Percentiles rank a stretch among this genome's conserved stretches.
phyloP scores from a whole-genome alignment of 2,797 vertebrate genomes.

The Antrozous pallidus region DNA sequence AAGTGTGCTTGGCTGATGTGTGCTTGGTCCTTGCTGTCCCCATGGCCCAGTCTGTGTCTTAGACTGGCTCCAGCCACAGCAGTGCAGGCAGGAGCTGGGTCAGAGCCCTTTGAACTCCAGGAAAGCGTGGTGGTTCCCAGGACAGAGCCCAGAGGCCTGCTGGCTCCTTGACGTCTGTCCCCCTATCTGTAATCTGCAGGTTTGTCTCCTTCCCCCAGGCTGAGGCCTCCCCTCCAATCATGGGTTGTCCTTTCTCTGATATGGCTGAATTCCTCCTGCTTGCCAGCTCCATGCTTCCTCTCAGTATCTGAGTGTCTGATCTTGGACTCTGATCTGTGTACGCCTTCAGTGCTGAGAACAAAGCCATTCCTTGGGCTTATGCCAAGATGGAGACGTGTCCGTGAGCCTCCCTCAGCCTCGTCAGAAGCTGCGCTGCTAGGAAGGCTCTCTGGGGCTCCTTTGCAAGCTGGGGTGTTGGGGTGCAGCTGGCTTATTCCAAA shows the following conservation, averaged over 20 bases:
- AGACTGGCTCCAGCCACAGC: neutral
- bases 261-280: neutral
- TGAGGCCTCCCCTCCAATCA: neutral
- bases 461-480: neutral
- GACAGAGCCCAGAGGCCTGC: neutral
- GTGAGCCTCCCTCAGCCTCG: neutral
- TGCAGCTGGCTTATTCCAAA: neutral
- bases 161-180: neutral
- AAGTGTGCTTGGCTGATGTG: neutral
- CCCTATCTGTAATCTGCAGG: constrained; percentile 10
- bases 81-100: neutral
- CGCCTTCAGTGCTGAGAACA: neutral
- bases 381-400: neutral
- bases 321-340: neutral
- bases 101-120: neutral
- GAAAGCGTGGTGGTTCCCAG: neutral
- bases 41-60: neutral
- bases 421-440: neutral
- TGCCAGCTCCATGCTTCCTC: neutral
- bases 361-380: neutral
- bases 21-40: neutral
- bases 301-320: neutral
- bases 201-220: neutral
- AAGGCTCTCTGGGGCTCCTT: neutral
- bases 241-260: neutral